phyloP scores from a whole-genome alignment of 2,113 vertebrate species.

The Serinus canaria region DNA sequence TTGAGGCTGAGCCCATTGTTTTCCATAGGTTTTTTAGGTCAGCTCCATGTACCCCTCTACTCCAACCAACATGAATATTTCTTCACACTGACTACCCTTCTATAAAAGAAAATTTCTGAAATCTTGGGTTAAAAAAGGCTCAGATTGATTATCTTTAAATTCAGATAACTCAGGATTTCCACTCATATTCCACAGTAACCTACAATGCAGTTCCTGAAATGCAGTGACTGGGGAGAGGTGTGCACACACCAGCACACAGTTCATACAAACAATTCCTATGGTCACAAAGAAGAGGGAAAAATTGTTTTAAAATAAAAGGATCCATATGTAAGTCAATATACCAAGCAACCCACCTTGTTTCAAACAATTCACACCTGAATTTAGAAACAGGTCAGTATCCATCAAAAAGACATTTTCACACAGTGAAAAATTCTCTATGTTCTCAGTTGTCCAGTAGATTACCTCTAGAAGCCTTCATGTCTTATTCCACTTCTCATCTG shows the following conservation, averaged over 20 bases:
- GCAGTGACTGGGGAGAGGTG: neutral
- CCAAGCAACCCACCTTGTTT: neutral
- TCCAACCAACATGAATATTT: neutral
- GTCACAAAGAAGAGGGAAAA: neutral
- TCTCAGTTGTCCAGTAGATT: neutral
- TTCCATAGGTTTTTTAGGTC: neutral
- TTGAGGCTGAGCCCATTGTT: accelerated
- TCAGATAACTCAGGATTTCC: neutral
- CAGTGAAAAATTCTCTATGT: neutral
- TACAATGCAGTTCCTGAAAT: neutral
- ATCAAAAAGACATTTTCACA: neutral
- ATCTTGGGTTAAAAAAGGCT: neutral
- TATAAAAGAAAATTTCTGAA: neutral
- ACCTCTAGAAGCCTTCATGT: neutral
- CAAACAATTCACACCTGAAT: neutral
- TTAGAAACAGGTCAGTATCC: neutral
- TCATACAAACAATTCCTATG: neutral
- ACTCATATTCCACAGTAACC: neutral
- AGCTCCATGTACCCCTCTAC: neutral
- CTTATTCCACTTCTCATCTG: neutral
- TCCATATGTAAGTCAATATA: neutral
- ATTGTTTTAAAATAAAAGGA: neutral
- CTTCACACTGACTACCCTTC: neutral
- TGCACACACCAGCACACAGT: neutral
- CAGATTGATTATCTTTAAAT: neutral